Evolutionary conservation across 2,888 invertebrate species (phyloP).

Genomic region (Globia sparganii): DNA sequence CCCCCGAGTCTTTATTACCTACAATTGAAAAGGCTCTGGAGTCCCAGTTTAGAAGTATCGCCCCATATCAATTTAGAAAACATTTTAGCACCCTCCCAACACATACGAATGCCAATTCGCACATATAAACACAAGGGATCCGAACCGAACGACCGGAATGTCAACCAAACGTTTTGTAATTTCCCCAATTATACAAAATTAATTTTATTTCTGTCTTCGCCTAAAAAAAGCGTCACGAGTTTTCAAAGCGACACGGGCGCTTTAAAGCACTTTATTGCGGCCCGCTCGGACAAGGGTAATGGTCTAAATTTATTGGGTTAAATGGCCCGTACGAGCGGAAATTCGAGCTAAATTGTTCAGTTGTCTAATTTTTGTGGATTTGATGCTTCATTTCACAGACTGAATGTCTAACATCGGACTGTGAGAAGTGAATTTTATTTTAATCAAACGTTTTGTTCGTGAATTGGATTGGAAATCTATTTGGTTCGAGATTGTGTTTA

Average conservation of each 20-base stretch:
- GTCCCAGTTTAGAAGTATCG: constrained; percentile 44
- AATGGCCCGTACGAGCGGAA: constrained; percentile 85
- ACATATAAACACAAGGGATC: constrained; percentile 46
- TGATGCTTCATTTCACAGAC: constrained; percentile 81
- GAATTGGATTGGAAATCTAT: constrained; percentile 62
- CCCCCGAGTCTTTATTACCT: constrained; percentile 42
- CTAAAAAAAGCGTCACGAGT: constrained; percentile 83
- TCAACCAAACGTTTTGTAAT: constrained; percentile 73
- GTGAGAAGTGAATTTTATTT: constrained; percentile 63
- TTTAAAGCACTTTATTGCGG: constrained; percentile 84
- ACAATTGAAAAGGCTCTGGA: constrained; percentile 42
- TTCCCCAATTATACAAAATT: constrained; percentile 82
- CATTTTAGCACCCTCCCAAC: constrained; percentile 49
- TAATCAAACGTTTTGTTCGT: constrained; percentile 68
- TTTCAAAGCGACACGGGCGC: constrained; percentile 82
- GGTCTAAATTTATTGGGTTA: constrained; percentile 89
- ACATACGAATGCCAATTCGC: constrained; percentile 46
- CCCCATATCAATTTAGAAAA: constrained; percentile 60
- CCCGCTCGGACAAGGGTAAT: constrained; percentile 86
- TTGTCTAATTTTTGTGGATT: constrained; percentile 87
- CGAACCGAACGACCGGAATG: constrained; percentile 60
- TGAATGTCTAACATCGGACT: constrained; percentile 74
- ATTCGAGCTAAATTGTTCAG: constrained; percentile 85
- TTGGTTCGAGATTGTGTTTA: constrained; percentile 53
- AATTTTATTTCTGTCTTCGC: constrained; percentile 84